These are phyloP conservation scores for Bombyx mandarina DNA, from an alignment of 1,140 invertebrate genomes.

Conservation along the genomic window DNA sequence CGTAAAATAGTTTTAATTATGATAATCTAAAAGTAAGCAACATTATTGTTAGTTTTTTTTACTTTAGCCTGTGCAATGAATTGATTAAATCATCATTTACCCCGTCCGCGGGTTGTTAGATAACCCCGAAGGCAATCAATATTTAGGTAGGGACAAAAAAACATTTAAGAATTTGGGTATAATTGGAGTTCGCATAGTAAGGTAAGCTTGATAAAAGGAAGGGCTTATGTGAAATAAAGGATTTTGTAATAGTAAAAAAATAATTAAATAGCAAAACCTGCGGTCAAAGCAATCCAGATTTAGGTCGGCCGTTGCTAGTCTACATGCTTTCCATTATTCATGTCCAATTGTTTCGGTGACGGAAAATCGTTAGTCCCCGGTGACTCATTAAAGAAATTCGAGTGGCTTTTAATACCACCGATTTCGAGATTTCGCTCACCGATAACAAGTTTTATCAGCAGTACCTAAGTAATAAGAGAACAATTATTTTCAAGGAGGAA, in stretches of 20 bases:
- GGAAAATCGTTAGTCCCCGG: conserved; percentile 50
- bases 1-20: too few relatives aligned
- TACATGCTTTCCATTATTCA: conserved; percentile 61
- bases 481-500: background rate
- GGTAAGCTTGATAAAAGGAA: background rate
- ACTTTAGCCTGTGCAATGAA: too few relatives aligned
- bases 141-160: too few relatives aligned
- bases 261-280: background rate
- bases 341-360: conserved; percentile 49
- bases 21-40: too few relatives aligned
- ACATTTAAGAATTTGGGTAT: too few relatives aligned
- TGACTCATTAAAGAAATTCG: conserved; percentile 65
- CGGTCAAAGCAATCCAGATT: conserved; percentile 24
- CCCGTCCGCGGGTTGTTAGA: too few relatives aligned
- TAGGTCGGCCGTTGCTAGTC: conserved; percentile 31
- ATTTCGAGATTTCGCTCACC: conserved; percentile 36
- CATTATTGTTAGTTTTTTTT: too few relatives aligned
- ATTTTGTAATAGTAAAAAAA: background rate
- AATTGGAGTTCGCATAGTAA: too few relatives aligned
- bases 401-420: conserved; percentile 24
- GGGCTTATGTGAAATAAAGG: background rate
- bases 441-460: conserved; percentile 19
- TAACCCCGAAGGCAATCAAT: too few relatives aligned
- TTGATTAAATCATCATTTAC: too few relatives aligned
- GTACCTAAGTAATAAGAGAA: background rate